A percentile compares a stretch with the other conserved stretches of the same genome.
These are phyloP conservation scores for Lasioglossum malachurum DNA, from an alignment of 2,888 invertebrate species.

Conservation along the genomic window DNA sequence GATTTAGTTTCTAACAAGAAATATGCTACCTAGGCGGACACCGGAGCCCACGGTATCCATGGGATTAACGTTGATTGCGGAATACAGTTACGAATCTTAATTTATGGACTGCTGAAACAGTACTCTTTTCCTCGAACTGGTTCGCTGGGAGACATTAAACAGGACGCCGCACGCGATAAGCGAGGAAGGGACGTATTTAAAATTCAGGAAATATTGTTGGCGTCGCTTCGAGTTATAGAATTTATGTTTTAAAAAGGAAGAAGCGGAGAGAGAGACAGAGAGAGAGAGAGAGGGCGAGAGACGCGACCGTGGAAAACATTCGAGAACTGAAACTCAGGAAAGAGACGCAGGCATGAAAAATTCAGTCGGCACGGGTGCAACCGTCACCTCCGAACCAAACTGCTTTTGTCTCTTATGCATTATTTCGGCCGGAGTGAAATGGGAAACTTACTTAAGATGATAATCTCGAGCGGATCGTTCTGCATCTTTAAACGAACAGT, in stretches of 20 bases:
- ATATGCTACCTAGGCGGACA: background rate
- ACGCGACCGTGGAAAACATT: background rate
- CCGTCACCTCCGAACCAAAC: constrained; percentile 32
- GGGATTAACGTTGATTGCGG: constrained; percentile 3
- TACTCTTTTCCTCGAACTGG: background rate
- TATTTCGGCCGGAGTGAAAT: constrained; percentile 15
- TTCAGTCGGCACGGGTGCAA: constrained; percentile 13
- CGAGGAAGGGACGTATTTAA: background rate
- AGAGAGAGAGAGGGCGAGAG: background rate
- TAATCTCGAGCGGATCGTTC: constrained; percentile 24
- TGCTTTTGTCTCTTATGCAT: constrained; percentile 39
- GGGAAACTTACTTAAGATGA: constrained; percentile 46
- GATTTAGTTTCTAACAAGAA: background rate
- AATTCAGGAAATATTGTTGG: constrained; percentile 20
- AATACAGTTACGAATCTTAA: constrained; percentile 3
- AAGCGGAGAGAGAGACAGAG: too few relatives aligned
- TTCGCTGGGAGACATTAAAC: background rate
- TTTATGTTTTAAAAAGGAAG: constrained; percentile 18
- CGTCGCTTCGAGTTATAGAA: constrained; percentile 23
- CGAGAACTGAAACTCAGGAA: constrained; percentile 36
- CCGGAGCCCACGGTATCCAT: background rate
- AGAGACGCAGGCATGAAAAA: constrained; percentile 39
- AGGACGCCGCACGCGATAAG: background rate
- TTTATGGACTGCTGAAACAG: background rate
- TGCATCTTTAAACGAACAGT: constrained; percentile 34